Evolutionary conservation across 2,797 vertebrate genomes (phyloP), one percentile per base, ranked within the genome.

Genomic region (Glyptemys insculpta): DNA sequence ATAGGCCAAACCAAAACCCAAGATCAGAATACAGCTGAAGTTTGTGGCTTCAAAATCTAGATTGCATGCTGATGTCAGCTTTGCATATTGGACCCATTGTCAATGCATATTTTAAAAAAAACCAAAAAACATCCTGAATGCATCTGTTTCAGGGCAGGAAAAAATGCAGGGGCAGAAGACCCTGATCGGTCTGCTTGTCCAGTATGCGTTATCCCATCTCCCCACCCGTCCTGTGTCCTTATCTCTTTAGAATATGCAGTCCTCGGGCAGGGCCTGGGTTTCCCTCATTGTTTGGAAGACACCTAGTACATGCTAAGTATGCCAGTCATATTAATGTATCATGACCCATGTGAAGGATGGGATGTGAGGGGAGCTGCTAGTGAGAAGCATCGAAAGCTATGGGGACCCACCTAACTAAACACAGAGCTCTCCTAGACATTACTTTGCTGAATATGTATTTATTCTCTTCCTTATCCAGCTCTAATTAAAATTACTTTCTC

Each of bases 391-490:
- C 52, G 31, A 41, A 47, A 0, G 9, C 56, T 50, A 52, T 12
- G 27, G 84, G 74, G 72, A 27, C 53, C 21, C 31, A 81, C 4
- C 0, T 2, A 53, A 9, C 2, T 65, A 83, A 79, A 50, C 23
- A 34, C 0, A 3, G 57, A 21, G 4, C 14, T 8, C 14, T 14
- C 81, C 53, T 44, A 57, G 57, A 2, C 59, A 74, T 91, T 88
- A 80, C 81, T 1, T 0, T 31, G 53, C 37, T 0, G 0, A 29
- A 25, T 37, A 25, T 31, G 86, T 68, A 94, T 93, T 95, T 92
- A 93, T 93, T 95, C 79, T 93, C 34, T 49, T 91, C 34, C 74
- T 93, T 94, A 95, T 91, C 92, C 91, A 92, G 96, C 87, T 95
- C 88, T 94, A 95, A 94, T 92, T 97, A 95, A 96, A 95, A 89